Evolutionary conservation across 2,888 invertebrate species (phyloP).

Genomic region (Perithous albicinctus): DNA sequence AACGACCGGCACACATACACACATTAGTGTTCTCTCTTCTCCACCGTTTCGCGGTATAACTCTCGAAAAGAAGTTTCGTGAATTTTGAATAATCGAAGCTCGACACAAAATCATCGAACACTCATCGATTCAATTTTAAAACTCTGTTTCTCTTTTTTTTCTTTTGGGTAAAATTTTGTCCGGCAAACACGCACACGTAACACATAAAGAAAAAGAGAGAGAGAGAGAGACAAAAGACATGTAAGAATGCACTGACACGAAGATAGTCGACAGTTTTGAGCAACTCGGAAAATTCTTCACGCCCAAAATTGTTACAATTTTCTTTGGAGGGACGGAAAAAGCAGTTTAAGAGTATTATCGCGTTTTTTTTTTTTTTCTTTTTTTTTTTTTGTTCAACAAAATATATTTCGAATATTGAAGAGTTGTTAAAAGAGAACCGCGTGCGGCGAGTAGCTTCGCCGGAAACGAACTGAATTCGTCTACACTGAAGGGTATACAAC

Average conservation of each 20-base stretch:
- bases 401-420: background rate
- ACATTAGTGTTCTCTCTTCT: conserved; percentile 9
- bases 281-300: background rate
- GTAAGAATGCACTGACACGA: background rate
- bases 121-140: conserved; percentile 5
- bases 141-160: too few relatives aligned
- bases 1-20: background rate
- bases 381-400: too few relatives aligned
- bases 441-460: conserved; percentile 49
- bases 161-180: background rate
- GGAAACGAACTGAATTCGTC: conserved; percentile 54
- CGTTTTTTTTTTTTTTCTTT: too few relatives aligned
- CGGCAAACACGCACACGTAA: background rate
- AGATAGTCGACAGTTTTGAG: background rate
- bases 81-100: background rate
- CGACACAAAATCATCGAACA: background rate
- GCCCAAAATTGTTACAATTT: background rate
- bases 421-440: conserved; percentile 47
- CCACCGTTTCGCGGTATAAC: background rate
- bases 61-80: conserved; percentile 6
- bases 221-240: background rate
- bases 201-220: background rate
- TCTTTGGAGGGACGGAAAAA: background rate
- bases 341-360: background rate
- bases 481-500: conserved; percentile 2